Evolutionary conservation across 1,140 invertebrate genomes (phyloP), one percentile per base, ranked within the genome.

Genomic region (Lasaia peninsularis): DNA sequence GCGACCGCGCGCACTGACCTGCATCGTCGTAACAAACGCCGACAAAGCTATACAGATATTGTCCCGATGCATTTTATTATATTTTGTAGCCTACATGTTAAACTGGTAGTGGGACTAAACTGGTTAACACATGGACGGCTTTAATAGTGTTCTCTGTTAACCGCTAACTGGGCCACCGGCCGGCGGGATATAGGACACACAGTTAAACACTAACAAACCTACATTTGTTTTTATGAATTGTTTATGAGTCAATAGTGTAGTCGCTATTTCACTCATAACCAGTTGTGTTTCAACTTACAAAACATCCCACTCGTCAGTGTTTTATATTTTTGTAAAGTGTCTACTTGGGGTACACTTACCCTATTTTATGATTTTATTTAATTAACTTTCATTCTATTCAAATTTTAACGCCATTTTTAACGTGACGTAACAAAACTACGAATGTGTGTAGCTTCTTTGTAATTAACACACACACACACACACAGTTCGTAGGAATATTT

Each of bases 51-150:
- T 31, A 12, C 28, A n/a, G 16, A 44, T 20, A 44, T 18, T 58
- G 50, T 54, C 52, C 44, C 59, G 16, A 32, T 60, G 35, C 34
- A 28, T 60, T 69, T 60, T 61, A 37, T 71, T 67, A 65, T 62
- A 63, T 63, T 73, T 68, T 54, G 12, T 37, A 65, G 40, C 14
- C 55, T 53, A 50, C 37, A 52, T 49, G 63, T 65, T 69, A 65
- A 73, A 69, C 53, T 62, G 59, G 58, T 44, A 72, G 65, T 63
- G 63, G 63, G 76, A 74, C 69, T 72, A 77, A 81, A 82, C 74
- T 79, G 66, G 72, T 78, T 81, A 77, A 75, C 77, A 79, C 78
- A 81, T 82, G 75, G 70, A 44, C 67, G 73, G 61, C 61, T 78
- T 73, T 86, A 82, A 84, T 85, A 74, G 75, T 65, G 65, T 66